Evolutionary conservation across 2,113 vertebrate genomes (phyloP).

Genomic region (Eretmochelys imbricata): DNA sequence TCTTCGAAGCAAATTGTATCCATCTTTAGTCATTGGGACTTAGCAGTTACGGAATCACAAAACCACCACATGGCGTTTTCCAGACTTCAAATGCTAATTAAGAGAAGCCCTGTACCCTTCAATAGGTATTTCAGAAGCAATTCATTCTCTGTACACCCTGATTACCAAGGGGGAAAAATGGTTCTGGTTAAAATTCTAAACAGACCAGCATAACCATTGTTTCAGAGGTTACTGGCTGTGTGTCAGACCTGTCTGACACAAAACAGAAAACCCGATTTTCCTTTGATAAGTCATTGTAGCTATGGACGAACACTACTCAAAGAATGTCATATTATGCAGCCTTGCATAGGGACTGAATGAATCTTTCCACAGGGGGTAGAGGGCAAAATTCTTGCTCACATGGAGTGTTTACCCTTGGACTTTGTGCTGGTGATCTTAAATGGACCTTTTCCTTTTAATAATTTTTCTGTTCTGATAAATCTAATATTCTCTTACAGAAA

Average conservation of each 20-base stretch:
- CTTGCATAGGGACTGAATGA: background rate
- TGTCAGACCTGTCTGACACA: background rate
- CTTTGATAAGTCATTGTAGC: background rate
- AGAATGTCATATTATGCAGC: background rate
- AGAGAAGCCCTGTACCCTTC: background rate
- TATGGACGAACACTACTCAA: background rate
- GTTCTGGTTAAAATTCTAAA: background rate
- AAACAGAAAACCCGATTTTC: background rate
- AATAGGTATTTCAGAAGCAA: background rate
- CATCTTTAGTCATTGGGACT: background rate
- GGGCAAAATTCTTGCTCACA: background rate
- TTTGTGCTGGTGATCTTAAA: background rate
- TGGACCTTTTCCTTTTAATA: background rate
- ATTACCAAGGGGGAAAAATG: background rate
- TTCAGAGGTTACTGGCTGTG: background rate
- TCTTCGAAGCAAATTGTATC: background rate
- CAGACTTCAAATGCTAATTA: background rate
- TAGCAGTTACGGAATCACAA: background rate
- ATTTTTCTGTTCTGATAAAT: background rate
- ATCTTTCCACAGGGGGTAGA: background rate
- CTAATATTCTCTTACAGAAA: background rate
- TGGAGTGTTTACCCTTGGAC: background rate
- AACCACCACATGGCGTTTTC: background rate
- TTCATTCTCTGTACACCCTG: no score
- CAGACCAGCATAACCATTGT: background rate